Evolutionary conservation across 2,797 vertebrate species (phyloP).

Genomic region (Rachycentron canadum): DNA sequence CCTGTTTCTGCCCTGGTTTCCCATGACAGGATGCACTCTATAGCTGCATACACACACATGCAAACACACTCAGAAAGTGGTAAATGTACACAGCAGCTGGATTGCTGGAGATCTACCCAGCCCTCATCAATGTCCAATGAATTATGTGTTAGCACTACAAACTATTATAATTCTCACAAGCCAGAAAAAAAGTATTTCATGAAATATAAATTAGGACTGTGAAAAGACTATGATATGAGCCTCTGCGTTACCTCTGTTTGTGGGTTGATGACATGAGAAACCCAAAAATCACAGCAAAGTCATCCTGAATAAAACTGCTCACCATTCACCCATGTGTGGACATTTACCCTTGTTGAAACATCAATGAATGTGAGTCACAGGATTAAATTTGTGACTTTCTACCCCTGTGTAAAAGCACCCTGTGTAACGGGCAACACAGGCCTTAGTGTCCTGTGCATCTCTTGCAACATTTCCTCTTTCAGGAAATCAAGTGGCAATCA

Average conservation of each 20-base stretch:
- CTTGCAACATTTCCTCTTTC: slow-evolving; percentile 69
- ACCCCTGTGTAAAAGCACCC: slow-evolving; percentile 15
- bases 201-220: background rate
- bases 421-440: slow-evolving; percentile 29
- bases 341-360: slow-evolving; percentile 5
- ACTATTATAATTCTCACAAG: background rate
- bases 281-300: background rate
- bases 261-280: background rate
- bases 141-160: background rate
- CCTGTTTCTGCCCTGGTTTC: slow-evolving; percentile 44
- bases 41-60: background rate
- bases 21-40: slow-evolving; percentile 5
- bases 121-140: slow-evolving; percentile 8
- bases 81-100: background rate
- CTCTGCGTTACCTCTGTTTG: background rate
- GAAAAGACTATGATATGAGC: background rate
- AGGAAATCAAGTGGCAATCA: slow-evolving; percentile 57
- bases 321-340: slow-evolving; percentile 10
- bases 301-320: background rate
- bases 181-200: background rate
- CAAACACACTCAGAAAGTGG: background rate
- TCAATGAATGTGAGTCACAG: slow-evolving; percentile 37
- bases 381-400: slow-evolving; percentile 30
- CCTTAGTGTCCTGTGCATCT: slow-evolving; percentile 41
- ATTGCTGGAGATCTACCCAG: background rate